Evolutionary conservation across 2,888 invertebrate genomes (phyloP), one percentile per base, ranked within the genome.

Genomic region (Chaitophorus viminalis): DNA sequence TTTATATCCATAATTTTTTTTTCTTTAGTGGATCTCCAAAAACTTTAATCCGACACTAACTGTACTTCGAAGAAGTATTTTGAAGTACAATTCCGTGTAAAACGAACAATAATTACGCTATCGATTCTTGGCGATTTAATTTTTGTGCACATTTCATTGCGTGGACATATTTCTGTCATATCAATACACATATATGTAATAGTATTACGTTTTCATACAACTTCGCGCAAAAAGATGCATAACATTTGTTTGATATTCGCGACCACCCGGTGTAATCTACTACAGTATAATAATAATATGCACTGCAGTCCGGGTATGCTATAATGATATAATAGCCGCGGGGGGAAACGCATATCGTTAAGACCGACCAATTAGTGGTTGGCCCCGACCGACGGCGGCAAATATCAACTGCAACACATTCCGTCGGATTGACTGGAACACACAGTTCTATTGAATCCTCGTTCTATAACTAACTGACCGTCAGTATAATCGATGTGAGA

Each of bases 231-330:
- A 70, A 11, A 14, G 70, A 70, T 46, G 29, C 17, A 29, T 29
- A 46, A 14, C 29, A 46, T 76, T 76, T 81, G 9, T 81, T 18
- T 39, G 36, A 75, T 65, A 39, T 31, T 21, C 25, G 11, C 83
- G 83, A 83, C 83, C 83, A 83, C 75, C 83, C 83, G 75, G 75
- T 21, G 11, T 83, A 74, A 74, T 83, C 70, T 46, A 70, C 81
- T 18, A n/a, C 60, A 36, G 65, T 81, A 79, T 79, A 52, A 52
- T 52, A 52, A 9, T n/a, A 54, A 29, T 29, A 70, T 70, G 31
- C 29, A 4, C 17, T 70, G 70, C n/a, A n/a, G n/a, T 4, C n/a
- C 9, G 3, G 8, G 70, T 17, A 29, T 29, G n/a, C 1, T n/a
- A n/a, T n/a, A n/a, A n/a, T n/a, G n/a, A n/a, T n/a, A 14, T 60